phyloP scores from a whole-genome alignment of 2,888 invertebrate species.

The Thereva nobilitata region DNA sequence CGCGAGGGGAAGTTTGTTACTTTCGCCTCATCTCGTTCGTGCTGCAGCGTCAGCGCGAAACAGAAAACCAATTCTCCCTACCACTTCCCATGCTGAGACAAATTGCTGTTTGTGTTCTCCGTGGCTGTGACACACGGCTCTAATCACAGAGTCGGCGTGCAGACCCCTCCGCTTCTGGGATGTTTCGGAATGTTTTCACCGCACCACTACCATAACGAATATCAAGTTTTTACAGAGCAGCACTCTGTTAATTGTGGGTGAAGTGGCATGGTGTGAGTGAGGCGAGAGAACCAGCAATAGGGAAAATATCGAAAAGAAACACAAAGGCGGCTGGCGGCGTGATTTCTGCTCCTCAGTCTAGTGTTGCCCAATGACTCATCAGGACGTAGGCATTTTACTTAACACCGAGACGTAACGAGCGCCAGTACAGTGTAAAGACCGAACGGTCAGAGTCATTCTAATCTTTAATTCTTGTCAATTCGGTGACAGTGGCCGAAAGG shows the following conservation, averaged over 20 bases:
- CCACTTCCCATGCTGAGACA: too few species aligned
- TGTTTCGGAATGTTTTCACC: too few species aligned
- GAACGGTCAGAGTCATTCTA: conserved; percentile 28
- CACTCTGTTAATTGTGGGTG: conserved; percentile 4
- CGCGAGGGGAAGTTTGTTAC: too few species aligned
- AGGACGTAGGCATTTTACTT: conserved; percentile 36
- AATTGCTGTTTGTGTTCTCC: too few species aligned
- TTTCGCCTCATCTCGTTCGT: too few species aligned
- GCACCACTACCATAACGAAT: too few species aligned
- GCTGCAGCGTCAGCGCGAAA: too few species aligned
- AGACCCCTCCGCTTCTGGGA: too few species aligned
- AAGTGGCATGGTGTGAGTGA: background rate
- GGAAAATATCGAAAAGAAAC: conserved; percentile 17
- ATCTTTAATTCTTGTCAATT: conserved; percentile 3
- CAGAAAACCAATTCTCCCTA: too few species aligned
- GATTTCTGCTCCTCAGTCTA: conserved; percentile 40
- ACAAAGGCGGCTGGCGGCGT: conserved; percentile 37
- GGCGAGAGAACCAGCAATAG: conserved; percentile 5
- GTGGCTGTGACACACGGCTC: too few species aligned
- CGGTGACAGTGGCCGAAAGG: conserved; percentile 10
- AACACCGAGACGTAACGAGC: conserved; percentile 21
- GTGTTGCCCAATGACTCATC: conserved; percentile 42
- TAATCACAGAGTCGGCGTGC: too few species aligned
- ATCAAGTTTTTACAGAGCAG: too few species aligned
- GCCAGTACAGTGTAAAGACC: conserved; percentile 7